Base-by-base conservation (phyloP, 2,888 invertebrate species). In the Eristalinus sepulchralis region DNA sequence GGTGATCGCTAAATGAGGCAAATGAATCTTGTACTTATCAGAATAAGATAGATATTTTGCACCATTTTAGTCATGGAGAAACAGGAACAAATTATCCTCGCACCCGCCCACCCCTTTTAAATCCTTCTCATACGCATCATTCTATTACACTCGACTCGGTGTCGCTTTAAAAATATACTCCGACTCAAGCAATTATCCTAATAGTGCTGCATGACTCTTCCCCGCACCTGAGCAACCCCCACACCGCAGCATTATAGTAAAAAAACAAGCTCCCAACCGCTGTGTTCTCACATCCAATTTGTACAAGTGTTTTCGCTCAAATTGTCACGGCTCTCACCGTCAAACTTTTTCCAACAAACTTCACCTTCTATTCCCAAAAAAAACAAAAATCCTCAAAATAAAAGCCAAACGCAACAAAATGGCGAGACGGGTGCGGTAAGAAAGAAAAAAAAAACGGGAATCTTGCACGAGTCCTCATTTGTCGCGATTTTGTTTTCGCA, bases 221-320 rank as follows among this genome's bases (percentile, higher is more conserved):
- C 59, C 2, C 31, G 33, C 17, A 31, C n/a, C 17, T 62, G 27
- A 17, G 8, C 31, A 11, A 5, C 1, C 22, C 31, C 36, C 4
- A 27, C 36, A 47, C 68, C 31, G 6, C 68, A 53, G 60, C 55
- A 59, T 53, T 77, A 78, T 34, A 34, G 17, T 17, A n/a, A 8
- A 17, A 47, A 5, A 6, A 17, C 17, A 47, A 47, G n/a, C 8
- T 8, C 8, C 47, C 47, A 47, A 47, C 47, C 47, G 47, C 17
- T 47, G n/a, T 47, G 47, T 47, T 47, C 47, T 47, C 47, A 47
- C 47, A 82, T 86, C 78, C 83, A 78, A 86, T 83, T 86, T 86
- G 83, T 75, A 75, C 83, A 86, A 86, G 83, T 75, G 86, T 86
- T 86, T 79, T 79, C 83, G 73, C 83, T 86, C 78, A 83, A 86